phyloP scores from a whole-genome alignment of 53 echinoderm and acorn worm genomes.

The Hippasteria phrygiana region DNA sequence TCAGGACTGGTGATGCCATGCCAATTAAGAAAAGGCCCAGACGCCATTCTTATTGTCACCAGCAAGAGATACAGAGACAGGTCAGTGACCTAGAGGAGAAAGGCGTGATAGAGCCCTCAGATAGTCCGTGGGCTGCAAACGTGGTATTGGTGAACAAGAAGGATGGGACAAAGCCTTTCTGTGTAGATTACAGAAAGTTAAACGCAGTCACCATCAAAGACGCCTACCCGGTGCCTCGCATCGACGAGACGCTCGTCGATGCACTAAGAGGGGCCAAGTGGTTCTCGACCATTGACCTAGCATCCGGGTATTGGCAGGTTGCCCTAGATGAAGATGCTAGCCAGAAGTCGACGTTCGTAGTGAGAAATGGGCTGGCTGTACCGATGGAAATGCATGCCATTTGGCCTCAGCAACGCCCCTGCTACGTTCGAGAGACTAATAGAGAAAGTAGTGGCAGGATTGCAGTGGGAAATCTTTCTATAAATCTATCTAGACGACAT shows the following conservation, averaged over 20 bases:
- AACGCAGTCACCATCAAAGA: constrained; percentile 74
- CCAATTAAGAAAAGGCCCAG: constrained; percentile 54
- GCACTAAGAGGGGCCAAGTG: constrained; percentile 60
- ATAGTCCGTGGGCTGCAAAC: constrained; percentile 50
- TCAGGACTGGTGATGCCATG: constrained; percentile 50
- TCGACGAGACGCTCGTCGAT: constrained; percentile 67
- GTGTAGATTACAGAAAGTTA: constrained; percentile 67
- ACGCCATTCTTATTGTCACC: constrained; percentile 5
- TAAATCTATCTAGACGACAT: constrained; percentile 68
- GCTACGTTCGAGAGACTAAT: constrained; percentile 66
- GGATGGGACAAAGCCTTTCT: constrained; percentile 58
- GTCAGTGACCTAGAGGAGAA: constrained; percentile 53
- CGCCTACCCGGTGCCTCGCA: constrained; percentile 66
- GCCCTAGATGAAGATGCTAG: constrained; percentile 60
- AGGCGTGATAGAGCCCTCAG: too few relatives aligned
- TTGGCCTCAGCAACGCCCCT: constrained; percentile 67
- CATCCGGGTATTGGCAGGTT: constrained; percentile 66
- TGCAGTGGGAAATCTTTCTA: constrained; percentile 68
- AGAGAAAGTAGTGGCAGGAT: constrained; percentile 59
- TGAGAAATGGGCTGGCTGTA: constrained; percentile 22
- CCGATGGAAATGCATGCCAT: constrained; percentile 70
- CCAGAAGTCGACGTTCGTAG: constrained; percentile 60
- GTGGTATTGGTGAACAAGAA: constrained; percentile 59
- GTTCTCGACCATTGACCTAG: too few relatives aligned
- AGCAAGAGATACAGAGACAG: constrained; percentile 53